Percentiles rank a stretch among this genome's conserved stretches.
Evolutionary conservation across 1,140 invertebrate genomes (phyloP).

Genomic region (Dendrolimus punctatus): DNA sequence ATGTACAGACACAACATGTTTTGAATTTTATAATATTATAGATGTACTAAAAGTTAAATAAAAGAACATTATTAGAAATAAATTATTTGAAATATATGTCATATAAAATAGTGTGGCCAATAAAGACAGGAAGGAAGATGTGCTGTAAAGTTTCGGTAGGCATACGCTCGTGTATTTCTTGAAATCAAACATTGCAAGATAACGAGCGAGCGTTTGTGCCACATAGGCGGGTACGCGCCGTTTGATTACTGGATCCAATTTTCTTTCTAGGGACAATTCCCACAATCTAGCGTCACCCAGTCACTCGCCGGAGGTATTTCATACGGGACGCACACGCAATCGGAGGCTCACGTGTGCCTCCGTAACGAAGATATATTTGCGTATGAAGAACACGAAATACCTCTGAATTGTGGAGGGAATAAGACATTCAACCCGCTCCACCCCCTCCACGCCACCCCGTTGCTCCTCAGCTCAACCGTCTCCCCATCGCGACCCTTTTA

Average conservation of each 20-base stretch:
- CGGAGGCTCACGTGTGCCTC: constrained; percentile 60
- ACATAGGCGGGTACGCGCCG: constrained; percentile 12
- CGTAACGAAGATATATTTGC: constrained; percentile 72
- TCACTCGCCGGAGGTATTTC: constrained; percentile 28
- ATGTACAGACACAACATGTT: too few species aligned
- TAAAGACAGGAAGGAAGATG: too few species aligned
- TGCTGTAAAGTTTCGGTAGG: not conserved
- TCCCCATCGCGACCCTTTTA: constrained; percentile 65
- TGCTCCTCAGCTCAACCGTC: not conserved
- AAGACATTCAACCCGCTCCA: constrained; percentile 67
- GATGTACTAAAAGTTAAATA: too few species aligned
- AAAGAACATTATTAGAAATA: too few species aligned
- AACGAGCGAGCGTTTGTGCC: constrained; percentile 22
- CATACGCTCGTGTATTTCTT: constrained; percentile 1
- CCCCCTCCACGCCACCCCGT: constrained; percentile 22
- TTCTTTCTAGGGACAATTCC: constrained; percentile 33
- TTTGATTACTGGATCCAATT: constrained; percentile 43
- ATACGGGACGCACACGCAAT: constrained; percentile 54
- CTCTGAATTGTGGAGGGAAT: constrained; percentile 70
- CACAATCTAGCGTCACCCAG: constrained; percentile 21
- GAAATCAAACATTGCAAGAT: constrained; percentile 23
- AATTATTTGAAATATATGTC: too few species aligned
- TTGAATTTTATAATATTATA: too few species aligned
- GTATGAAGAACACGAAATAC: constrained; percentile 72
- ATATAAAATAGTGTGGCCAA: too few species aligned